Evolutionary conservation across 2,888 invertebrate genomes (phyloP).

Genomic region (Noctuana brunneofusca): DNA sequence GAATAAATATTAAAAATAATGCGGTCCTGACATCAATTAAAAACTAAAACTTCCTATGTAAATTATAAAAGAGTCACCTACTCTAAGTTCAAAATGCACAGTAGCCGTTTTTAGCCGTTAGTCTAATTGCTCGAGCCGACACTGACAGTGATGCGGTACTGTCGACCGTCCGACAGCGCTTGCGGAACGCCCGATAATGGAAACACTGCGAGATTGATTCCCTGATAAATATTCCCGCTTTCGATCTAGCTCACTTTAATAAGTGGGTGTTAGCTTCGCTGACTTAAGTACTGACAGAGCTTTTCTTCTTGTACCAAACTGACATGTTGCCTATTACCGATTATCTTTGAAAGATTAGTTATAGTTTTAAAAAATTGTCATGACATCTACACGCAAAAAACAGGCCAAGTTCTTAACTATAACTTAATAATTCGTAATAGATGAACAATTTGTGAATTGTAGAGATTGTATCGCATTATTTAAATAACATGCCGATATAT

Average conservation of each 20-base stretch:
- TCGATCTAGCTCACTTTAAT: conserved; percentile 28
- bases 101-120: conserved; percentile 50
- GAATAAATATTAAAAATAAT: not conserved
- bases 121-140: conserved; percentile 68
- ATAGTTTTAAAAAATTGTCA: not conserved
- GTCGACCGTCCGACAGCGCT: conserved; percentile 49
- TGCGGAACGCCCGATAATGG: conserved; percentile 27
- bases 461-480: too few species aligned
- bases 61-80: too few species aligned
- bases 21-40: not conserved
- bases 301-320: conserved; percentile 26
- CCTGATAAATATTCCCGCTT: conserved; percentile 32
- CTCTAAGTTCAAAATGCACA: conserved; percentile 9
- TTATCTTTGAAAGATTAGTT: not conserved
- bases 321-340: not conserved
- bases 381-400: too few species aligned
- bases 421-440: too few species aligned
- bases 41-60: not conserved
- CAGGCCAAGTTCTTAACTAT: too few species aligned
- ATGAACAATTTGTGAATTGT: too few species aligned
- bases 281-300: conserved; percentile 37
- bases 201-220: conserved; percentile 33
- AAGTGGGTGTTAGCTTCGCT: conserved; percentile 32
- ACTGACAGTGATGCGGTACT: conserved; percentile 66
- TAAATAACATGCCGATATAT: too few species aligned